Conservation (phyloP, 2,888 invertebrate genomes). For the Cheilosia grossa region DNA sequence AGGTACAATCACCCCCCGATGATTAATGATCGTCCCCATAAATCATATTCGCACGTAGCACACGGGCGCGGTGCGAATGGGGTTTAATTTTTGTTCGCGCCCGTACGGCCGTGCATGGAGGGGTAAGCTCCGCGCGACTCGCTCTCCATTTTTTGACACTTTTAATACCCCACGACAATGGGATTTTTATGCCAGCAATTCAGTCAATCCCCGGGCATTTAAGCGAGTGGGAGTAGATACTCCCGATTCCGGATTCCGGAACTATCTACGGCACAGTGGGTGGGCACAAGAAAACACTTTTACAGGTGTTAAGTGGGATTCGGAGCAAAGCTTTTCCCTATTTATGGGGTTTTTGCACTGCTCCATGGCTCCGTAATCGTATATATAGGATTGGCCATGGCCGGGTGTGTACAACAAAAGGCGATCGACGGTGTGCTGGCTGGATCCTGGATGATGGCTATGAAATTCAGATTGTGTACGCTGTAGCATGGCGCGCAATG, state of each 20-base stretch:
- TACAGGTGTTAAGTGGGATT: conserved; percentile 75
- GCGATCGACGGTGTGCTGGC: not conserved
- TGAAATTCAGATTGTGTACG: conserved; percentile 62
- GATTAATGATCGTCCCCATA: conserved; percentile 69
- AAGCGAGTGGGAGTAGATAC: conserved; percentile 32
- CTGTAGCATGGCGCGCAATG: conserved; percentile 48
- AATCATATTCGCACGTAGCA: conserved; percentile 70
- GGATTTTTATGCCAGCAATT: conserved; percentile 73
- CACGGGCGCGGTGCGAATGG: conserved; percentile 12
- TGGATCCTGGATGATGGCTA: conserved; percentile 47
- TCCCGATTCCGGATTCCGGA: conserved; percentile 15
- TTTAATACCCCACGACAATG: conserved; percentile 72
- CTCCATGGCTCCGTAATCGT: conserved; percentile 3
- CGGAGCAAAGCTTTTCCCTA: conserved; percentile 61
- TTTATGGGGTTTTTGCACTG: conserved; percentile 74
- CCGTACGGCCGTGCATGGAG: too few relatives aligned
- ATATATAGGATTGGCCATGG: not conserved
- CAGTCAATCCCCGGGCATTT: conserved; percentile 72
- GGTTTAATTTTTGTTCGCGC: conserved; percentile 21
- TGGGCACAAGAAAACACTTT: conserved; percentile 69
- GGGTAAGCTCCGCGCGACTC: conserved; percentile 43
- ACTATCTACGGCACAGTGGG: conserved; percentile 68
- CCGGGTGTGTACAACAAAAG: conserved; percentile 20
- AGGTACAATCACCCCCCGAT: conserved; percentile 63
- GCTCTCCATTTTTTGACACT: conserved; percentile 68